Evolutionary conservation across 2,113 vertebrate genomes (phyloP).

Genomic region (Clarias macrocephalus): DNA sequence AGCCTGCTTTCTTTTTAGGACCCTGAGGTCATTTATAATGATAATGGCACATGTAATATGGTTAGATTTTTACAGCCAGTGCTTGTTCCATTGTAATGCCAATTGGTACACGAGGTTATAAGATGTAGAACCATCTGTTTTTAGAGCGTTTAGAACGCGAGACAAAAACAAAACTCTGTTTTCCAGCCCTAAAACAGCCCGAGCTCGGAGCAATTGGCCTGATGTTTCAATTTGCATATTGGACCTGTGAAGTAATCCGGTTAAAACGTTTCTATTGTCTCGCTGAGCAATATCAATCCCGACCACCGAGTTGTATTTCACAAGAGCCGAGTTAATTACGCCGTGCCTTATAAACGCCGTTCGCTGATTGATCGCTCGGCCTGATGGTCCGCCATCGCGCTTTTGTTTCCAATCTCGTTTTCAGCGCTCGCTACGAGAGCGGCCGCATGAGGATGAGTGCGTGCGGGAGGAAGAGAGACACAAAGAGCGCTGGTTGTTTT

Average conservation of each 20-base stretch:
- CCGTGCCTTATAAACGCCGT: slow-evolving; percentile 70
- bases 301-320: slow-evolving; percentile 40
- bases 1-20: not conserved
- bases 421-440: slow-evolving; percentile 64
- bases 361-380: slow-evolving; percentile 72
- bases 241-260: slow-evolving; percentile 47
- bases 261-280: slow-evolving; percentile 51
- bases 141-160: slow-evolving; percentile 16
- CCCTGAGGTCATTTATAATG: not conserved
- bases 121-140: slow-evolving; percentile 45
- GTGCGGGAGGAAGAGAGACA: slow-evolving; percentile 21
- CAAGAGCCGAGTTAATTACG: slow-evolving; percentile 75
- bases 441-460: slow-evolving; percentile 25
- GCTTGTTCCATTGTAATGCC: not conserved
- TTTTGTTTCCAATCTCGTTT: slow-evolving; percentile 73
- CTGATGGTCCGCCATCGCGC: slow-evolving; percentile 68
- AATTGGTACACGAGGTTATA: slow-evolving; percentile 21
- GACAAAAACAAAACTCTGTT: slow-evolving; percentile 31
- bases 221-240: slow-evolving; percentile 48
- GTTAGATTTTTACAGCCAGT: slow-evolving; percentile 12
- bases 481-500: slow-evolving; percentile 9
- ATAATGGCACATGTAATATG: not conserved
- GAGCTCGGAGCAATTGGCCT: slow-evolving; percentile 42
- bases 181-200: slow-evolving; percentile 21
- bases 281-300: slow-evolving; percentile 50